Evolutionary conservation across 2,797 vertebrate genomes (phyloP), one percentile per base, ranked within the genome.

Genomic region (Rhabdophis nuchalis): DNA sequence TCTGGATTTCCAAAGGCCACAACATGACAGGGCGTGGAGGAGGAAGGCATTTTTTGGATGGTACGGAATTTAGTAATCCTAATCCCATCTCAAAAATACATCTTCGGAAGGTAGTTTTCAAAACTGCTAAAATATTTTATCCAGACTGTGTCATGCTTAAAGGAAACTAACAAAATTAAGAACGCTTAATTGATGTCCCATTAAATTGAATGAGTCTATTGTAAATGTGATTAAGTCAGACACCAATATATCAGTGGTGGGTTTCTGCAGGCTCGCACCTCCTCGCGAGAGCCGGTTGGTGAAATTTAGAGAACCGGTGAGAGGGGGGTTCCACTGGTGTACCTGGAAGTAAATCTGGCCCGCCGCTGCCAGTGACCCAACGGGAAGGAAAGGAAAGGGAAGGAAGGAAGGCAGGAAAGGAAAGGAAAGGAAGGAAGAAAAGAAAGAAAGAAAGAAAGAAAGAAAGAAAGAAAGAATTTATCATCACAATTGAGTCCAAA

Each of bases 1-100:
- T 92, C 92, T 97, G 93, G 90, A 95, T 95, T 93, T 77, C 94
- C 92, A 93, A 96, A 92, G 72, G 86, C 94, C 53, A 41, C 87
- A 89, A 91, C 11, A 94, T 90, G 53, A 7, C 56, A 6, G 18
- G 27, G n/a, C 2, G 18, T 7, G 91, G 68, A 52, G 16, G 23
- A 93, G 46, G 52, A n/a, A 64, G 90, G 46, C 72, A 85, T 53
- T 93, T 7, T 88, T 85, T 85, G 9, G 36, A 87, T 6, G 27
- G 9, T 58, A 60, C 41, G 13, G 16, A 57, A 72, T 88, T 86
- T 56, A 89, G 41, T 10, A 86, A 32, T 85, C 41, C 9, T 58
- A 56, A 72, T 88, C n/a, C 57, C 50, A 16, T 86, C 9, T 32
- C 11, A 52, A 61, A 18, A 72, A 54, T 1, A 5, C 29, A 68